Evolutionary conservation across 2,888 invertebrate genomes (phyloP).

Genomic region (Dexiosoma caninum): DNA sequence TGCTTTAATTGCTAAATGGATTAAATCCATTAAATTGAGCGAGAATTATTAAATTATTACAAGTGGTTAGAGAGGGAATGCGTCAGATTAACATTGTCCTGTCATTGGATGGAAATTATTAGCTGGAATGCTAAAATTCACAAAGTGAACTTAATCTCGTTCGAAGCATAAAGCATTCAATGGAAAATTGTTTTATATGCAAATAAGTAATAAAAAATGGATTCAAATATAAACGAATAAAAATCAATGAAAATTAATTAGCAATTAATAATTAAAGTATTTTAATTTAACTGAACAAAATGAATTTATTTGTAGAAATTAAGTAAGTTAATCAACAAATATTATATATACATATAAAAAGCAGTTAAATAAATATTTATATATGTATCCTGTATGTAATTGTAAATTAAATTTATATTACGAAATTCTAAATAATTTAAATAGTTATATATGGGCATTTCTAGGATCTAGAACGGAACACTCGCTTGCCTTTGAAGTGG

Average conservation of each 20-base stretch:
- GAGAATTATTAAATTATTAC: too few species aligned
- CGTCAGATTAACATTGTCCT: too few species aligned
- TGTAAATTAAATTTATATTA: conserved; percentile 17
- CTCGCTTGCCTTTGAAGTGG: too few species aligned
- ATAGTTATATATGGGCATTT: too few species aligned
- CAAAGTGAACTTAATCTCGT: neutral
- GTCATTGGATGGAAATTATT: too few species aligned
- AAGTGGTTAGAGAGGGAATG: too few species aligned
- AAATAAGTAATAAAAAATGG: neutral
- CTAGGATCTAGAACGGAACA: too few species aligned
- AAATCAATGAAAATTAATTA: neutral
- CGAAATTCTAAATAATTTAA: conserved; percentile 36
- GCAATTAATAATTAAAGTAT: neutral
- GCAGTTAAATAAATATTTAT: neutral
- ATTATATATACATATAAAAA: neutral
- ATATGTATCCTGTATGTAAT: conserved; percentile 27
- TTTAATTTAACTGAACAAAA: conserved; percentile 9
- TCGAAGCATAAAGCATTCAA: too few species aligned
- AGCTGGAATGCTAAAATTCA: too few species aligned
- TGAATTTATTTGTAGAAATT: conserved; percentile 44
- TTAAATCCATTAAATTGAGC: too few species aligned
- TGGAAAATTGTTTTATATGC: neutral
- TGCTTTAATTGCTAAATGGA: too few species aligned
- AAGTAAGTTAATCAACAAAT: neutral
- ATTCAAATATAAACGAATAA: neutral